A percentile compares a stretch with the other conserved stretches of the same genome.
phyloP scores from a whole-genome alignment of 1,140 invertebrate species.

The Meloidogyne floridensis region DNA sequence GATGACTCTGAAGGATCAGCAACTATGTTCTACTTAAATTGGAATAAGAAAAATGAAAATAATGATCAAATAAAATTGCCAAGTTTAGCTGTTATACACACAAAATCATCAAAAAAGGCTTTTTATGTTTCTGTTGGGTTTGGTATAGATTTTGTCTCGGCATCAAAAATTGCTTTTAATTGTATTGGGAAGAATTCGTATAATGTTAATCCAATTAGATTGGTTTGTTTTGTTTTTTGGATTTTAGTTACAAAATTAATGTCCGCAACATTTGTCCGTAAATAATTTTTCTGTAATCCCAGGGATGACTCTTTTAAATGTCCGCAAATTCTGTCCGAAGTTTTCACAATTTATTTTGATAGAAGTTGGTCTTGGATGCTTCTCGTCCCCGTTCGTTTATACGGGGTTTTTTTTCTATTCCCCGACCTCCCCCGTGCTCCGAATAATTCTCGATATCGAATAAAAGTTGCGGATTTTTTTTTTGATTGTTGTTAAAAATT shows the following conservation, averaged over 20 bases:
- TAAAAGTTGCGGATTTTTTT: too few relatives aligned
- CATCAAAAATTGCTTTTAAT: constrained; percentile 22
- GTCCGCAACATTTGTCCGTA: too few relatives aligned
- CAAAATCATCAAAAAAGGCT: constrained; percentile 8
- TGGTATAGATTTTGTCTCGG: constrained; percentile 11
- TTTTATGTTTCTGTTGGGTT: constrained; percentile 28
- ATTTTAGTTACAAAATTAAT: too few relatives aligned
- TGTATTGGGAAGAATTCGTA: not conserved
- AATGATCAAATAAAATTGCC: not conserved
- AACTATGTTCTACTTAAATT: not conserved
- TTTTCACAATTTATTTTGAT: too few relatives aligned
- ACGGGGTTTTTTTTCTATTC: too few relatives aligned
- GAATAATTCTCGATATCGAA: too few relatives aligned
- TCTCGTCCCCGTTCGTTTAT: too few relatives aligned
- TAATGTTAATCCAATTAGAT: constrained; percentile 6
- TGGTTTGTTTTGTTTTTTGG: not conserved
- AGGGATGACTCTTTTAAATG: too few relatives aligned
- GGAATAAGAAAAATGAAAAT: not conserved
- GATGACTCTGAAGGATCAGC: not conserved
- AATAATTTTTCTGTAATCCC: too few relatives aligned
- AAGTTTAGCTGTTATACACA: constrained; percentile 11
- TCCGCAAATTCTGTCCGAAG: too few relatives aligned
- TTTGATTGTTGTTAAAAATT: not conserved
- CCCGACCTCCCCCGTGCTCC: too few relatives aligned
- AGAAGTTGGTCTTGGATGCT: too few relatives aligned